Evolutionary conservation across 2,113 vertebrate genomes (phyloP).

Genomic region (Gadus chalcogrammus): DNA sequence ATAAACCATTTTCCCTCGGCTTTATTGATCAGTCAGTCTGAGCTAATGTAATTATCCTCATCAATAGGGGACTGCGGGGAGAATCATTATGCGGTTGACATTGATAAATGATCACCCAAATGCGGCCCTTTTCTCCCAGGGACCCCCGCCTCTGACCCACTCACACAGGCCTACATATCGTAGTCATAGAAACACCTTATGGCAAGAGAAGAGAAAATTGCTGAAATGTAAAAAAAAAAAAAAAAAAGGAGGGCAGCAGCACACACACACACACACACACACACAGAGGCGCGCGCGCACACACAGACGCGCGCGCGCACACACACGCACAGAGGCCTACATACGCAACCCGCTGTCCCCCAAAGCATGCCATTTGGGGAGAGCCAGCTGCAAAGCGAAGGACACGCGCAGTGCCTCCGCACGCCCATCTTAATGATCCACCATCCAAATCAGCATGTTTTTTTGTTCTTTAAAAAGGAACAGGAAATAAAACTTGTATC

Average conservation of each 20-base stretch:
- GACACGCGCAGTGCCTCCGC: conserved; percentile 37
- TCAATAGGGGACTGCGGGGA: conserved; percentile 99
- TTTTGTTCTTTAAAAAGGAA: conserved; percentile 18
- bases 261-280: no score
- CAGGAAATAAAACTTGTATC: conserved; percentile 31
- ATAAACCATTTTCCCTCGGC: conserved; percentile 94
- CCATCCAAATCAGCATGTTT: conserved; percentile 49
- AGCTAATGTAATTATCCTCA: conserved; percentile 99
- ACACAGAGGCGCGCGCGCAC: conserved; percentile 16
- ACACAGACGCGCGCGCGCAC: conserved; percentile 14
- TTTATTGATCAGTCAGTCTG: conserved; percentile 99
- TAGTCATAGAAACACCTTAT: conserved; percentile 96
- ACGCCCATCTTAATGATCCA: conserved; percentile 45
- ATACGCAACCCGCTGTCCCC: conserved; percentile 48
- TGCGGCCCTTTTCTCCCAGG: conserved; percentile 83
- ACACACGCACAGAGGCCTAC: conserved; percentile 16
- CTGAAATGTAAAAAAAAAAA: conserved; percentile 57
- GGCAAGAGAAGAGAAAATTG: conserved; percentile 72
- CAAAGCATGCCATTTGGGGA: conserved; percentile 51
- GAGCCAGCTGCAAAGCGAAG: conserved; percentile 65
- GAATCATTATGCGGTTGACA: conserved; percentile 99
- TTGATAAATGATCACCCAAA: conserved; percentile 99
- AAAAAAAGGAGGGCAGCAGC: conserved; percentile 41
- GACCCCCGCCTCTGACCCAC: conserved; percentile 70
- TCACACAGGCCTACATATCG: conserved; percentile 80